Evolutionary conservation across 2,888 invertebrate species (phyloP), one percentile per base, ranked within the genome.

Genomic region (Diplolepis rosae): DNA sequence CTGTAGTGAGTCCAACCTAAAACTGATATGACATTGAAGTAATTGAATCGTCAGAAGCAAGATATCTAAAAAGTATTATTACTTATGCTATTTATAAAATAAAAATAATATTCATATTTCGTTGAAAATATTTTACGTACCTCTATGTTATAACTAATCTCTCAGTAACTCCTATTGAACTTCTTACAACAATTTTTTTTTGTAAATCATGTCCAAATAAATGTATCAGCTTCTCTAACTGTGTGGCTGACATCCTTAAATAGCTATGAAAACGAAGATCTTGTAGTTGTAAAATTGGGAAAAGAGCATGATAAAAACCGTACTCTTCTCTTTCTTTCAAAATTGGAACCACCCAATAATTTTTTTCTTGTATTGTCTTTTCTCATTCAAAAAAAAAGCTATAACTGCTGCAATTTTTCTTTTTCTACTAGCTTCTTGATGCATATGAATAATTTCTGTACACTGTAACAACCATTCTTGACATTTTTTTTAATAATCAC

Each of bases 1-100:
- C n/a, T 9, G 66, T 69, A 5, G 56, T 48, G 1, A 54, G n/a
- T n/a, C 56, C 54, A 6, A 54, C 30, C 7, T 66, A 56, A 42
- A 48, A 70, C 24, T 70, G 67, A 32, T 68, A 68, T 0, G 61
- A 30, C 18, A 73, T 68, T 1, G 70, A 70, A 1, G 30, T n/a
- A 15, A 73, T 66, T 5, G 35, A 61, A 18, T 72, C 72, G 2
- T 69, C 69, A 4, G 69, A 69, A 42, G 72, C 69, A n/a, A 69
- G 42, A 61, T 15, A 72, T 54, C 72, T 69, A 13, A 28, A 13
- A n/a, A n/a, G n/a, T n/a, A n/a, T n/a, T n/a, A n/a, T n/a, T n/a
- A n/a, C n/a, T n/a, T n/a, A n/a, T 13, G n/a, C 28, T 13, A 32
- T 15, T 30, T 11, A 15, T 30, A 4, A 30, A 66, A 51, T 13